Base-by-base conservation (phyloP, 2,888 invertebrate species). In the Dasysyrphus albostriatus region DNA sequence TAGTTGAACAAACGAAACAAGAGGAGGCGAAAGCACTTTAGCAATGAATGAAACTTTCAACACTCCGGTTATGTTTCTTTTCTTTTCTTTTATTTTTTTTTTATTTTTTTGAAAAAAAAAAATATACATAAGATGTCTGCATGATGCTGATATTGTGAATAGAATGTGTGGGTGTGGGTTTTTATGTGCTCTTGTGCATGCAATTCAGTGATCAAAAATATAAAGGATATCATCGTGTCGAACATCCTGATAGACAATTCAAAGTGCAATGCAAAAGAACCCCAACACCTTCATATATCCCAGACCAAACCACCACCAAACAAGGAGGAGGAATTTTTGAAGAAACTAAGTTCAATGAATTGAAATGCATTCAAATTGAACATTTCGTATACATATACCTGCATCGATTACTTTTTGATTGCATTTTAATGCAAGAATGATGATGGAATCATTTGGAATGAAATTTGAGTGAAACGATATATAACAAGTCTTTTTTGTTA, bases 121-220 rank as follows among this genome's bases (percentile, higher is more conserved):
- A 24, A 24, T 24, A 24, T 2, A 24, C 24, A 24, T 24, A 24
- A 24, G 24, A 24, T 24, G 24, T 24, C 24, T 24, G 24, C 16
- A 49, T 65, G 47, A 32, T 59, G 12, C 16, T 19, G 24, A 37
- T 59, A 59, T 59, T 24, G 12, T 29, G n/a, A n/a, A 29, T 42
- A 14, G 42, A 63, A 42, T 24, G 29, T 47, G 39, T 51, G 24
- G n/a, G 61, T 49, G 32, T 69, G 47, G 7, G 29, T n/a, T n/a
- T n/a, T n/a, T 24, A 3, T 67, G 65, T 12, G n/a, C 6, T 19
- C 5, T 59, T 59, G 61, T 75, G 74, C 70, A 81, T 73, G 54
- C 77, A 82, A 85, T 85, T 81, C 81, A 85, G 70, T 81, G 85
- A 59, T 81, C 77, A 81, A 82, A 85, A 81, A 77, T 59, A 74